Base-by-base conservation (phyloP, 2,888 invertebrate species). In the Phrixothrix hirtus region DNA sequence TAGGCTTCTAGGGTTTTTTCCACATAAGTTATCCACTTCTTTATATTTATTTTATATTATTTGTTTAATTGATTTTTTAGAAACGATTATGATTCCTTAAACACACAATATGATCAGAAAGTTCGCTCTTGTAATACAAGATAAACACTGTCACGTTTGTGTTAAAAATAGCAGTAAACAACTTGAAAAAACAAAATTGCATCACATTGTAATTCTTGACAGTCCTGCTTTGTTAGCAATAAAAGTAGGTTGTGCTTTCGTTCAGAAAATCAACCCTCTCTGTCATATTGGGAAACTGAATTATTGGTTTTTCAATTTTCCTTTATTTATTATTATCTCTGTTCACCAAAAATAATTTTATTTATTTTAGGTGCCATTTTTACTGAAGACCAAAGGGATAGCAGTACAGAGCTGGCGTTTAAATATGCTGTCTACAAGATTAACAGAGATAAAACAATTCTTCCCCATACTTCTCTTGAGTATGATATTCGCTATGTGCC, bases 351-450 rank as follows among this genome's bases (percentile, higher is more conserved):
- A 29, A 25, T 10, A 29, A 10, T 12, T 36, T 56, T 51, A 50
- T 58, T 62, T 60, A 44, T 79, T 79, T 25, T 78, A 89, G 89
- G 89, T 67, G 89, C 88, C 21, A 83, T 90, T 67, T 89, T 90
- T 76, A 84, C 84, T 50, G 85, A 87, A 71, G 85, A 87, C 67
- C 83, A 85, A 71, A 83, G 81, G 70, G 83, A 86, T 70, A 84
- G 83, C 65, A 82, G 84, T 59, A 81, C 83, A 32, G 88, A 89
- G 74, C 75, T 87, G 62, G 89, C 89, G 43, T 90, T 92, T 76
- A 87, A 87, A 71, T 89, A 88, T 75, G 90, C 90, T 50, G 85
- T 90, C 15, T 83, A 88, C 74, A 83, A 84, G 66, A 84, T 91
- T 65, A 91, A 91, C 78, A 82, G 83, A 61, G 86, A 89, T 70